phyloP scores from a whole-genome alignment of 2,888 invertebrate genomes.

The Cecidostiba fungosa region DNA sequence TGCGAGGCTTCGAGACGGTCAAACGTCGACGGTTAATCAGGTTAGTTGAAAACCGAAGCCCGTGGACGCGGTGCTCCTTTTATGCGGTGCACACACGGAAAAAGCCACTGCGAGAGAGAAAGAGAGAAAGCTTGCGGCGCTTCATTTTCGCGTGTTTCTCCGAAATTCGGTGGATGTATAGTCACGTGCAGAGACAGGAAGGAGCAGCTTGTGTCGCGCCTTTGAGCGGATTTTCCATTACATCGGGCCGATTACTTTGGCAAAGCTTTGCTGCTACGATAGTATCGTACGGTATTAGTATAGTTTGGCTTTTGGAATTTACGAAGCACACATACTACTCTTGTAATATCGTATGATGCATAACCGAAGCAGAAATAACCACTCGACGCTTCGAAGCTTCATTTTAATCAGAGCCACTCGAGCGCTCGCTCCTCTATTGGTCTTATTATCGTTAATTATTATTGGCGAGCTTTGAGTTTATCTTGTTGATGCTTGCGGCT shows the following conservation, averaged over 20 bases:
- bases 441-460: not conserved
- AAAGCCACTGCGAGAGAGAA: not conserved
- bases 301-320: not conserved
- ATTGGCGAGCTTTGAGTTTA: not conserved
- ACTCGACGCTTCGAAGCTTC: conserved; percentile 52
- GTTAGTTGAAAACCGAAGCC: conserved; percentile 50
- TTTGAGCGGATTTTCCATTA: conserved; percentile 6
- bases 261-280: not conserved
- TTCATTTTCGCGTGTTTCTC: conserved; percentile 14
- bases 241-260: not conserved
- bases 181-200: not conserved
- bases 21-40: conserved; percentile 41
- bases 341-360: not conserved
- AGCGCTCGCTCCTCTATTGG: not conserved
- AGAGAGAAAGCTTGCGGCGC: not conserved
- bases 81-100: not conserved
- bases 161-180: not conserved
- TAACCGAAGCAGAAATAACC: conserved; percentile 10
- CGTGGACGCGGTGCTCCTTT: not conserved
- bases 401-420: conserved; percentile 41
- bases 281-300: no score
- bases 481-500: not conserved
- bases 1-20: not conserved
- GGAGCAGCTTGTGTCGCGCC: not conserved
- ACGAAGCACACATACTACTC: not conserved